phyloP scores from a whole-genome alignment of 2,113 vertebrate genomes.

The Crotalus helleri region DNA sequence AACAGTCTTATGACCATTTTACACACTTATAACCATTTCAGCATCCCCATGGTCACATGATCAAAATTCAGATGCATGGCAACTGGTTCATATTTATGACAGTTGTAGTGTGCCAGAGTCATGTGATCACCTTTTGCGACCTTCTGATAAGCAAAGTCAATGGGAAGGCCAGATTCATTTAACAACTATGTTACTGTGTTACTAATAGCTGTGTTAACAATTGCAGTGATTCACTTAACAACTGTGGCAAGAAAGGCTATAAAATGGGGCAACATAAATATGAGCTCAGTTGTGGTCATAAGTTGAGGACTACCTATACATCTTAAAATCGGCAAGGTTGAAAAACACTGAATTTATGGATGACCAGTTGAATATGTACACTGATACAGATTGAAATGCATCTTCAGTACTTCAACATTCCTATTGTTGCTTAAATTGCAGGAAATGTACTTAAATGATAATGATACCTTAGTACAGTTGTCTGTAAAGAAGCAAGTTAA shows the following conservation, averaged over 20 bases:
- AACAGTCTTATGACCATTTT: background rate
- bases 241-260: too few relatives aligned
- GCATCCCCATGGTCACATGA: background rate
- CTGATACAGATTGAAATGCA: background rate
- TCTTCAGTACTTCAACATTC: background rate
- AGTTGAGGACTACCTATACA: background rate
- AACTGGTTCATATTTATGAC: background rate
- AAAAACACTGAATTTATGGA: background rate
- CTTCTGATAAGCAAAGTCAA: background rate
- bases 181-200: too few relatives aligned
- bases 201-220: too few relatives aligned
- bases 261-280: too few relatives aligned
- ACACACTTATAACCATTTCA: background rate
- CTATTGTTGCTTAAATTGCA: background rate
- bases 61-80: background rate
- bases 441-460: background rate
- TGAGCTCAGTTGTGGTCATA: background rate
- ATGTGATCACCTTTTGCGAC: background rate
- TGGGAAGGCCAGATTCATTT: background rate
- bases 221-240: too few relatives aligned
- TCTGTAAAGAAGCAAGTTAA: background rate
- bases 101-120: background rate
- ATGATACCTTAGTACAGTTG: background rate
- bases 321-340: background rate
- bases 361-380: background rate